These are phyloP conservation scores for Microtus oregoni DNA, from an alignment of 2,113 vertebrate species.

Conservation along the genomic window DNA sequence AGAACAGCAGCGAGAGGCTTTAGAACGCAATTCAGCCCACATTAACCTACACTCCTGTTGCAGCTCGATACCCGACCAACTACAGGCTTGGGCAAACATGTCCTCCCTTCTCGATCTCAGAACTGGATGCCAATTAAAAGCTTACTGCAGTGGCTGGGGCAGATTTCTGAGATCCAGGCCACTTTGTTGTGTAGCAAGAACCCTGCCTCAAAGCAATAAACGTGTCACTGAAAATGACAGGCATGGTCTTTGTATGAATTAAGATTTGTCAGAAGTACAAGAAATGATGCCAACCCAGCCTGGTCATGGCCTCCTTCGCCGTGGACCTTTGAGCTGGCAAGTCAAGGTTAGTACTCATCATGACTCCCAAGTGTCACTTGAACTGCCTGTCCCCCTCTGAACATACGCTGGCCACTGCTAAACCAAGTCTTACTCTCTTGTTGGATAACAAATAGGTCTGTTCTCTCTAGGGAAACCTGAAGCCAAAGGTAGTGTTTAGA, in stretches of 20 bases:
- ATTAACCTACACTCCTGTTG: not conserved
- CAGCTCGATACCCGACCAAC: not conserved
- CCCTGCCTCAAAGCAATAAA: not conserved
- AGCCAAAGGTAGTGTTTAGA: not conserved
- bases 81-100: not conserved
- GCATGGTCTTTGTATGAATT: not conserved
- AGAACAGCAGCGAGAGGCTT: not conserved
- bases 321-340: not conserved
- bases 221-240: not conserved
- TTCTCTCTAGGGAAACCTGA: not conserved
- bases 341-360: not conserved
- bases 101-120: not conserved
- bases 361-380: not conserved
- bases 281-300: not conserved
- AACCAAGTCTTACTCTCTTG: not conserved
- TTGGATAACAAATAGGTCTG: not conserved
- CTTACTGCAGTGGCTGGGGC: too few relatives aligned
- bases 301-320: not conserved
- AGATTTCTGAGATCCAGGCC: not conserved
- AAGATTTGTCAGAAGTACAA: slow-evolving; percentile 4
- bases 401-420: not conserved
- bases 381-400: not conserved
- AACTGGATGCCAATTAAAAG: not conserved
- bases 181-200: too few relatives aligned
- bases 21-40: not conserved